Conservation (phyloP, 2,113 vertebrate species). For the Tautogolabrus adspersus region DNA sequence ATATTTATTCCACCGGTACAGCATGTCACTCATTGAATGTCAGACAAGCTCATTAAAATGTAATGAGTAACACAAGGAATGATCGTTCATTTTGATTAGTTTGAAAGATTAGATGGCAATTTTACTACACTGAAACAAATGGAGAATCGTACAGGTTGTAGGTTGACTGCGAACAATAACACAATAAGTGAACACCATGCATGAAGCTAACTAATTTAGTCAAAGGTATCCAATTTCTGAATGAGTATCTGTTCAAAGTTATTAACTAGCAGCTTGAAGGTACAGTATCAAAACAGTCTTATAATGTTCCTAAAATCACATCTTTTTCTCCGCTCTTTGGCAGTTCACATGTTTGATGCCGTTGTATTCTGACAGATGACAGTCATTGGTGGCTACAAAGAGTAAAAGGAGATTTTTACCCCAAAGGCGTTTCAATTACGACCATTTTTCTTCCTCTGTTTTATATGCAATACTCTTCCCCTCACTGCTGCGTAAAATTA, state of each 20-base stretch:
- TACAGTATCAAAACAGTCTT: background rate
- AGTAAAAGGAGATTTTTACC: conserved; percentile 34
- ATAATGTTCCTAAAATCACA: background rate
- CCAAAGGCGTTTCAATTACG: conserved; percentile 49
- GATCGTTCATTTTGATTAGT: too few species aligned
- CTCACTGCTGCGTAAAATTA: conserved; percentile 71
- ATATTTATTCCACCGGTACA: background rate
- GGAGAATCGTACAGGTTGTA: background rate
- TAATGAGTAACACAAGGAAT: too few species aligned
- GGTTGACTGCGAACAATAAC: too few species aligned
- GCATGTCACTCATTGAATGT: too few species aligned
- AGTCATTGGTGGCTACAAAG: background rate
- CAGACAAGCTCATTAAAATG: too few species aligned
- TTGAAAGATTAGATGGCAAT: too few species aligned
- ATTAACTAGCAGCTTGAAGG: background rate
- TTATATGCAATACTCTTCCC: conserved; percentile 43
- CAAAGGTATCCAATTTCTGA: too few species aligned
- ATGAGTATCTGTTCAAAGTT: too few species aligned
- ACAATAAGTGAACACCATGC: too few species aligned
- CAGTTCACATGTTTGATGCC: background rate
- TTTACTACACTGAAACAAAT: too few species aligned
- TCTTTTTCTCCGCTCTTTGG: background rate
- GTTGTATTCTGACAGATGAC: background rate
- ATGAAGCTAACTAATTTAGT: too few species aligned
- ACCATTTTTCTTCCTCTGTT: conserved; percentile 41